phyloP scores from a whole-genome alignment of 2,113 vertebrate species.

The Formicarius rufipectus region DNA sequence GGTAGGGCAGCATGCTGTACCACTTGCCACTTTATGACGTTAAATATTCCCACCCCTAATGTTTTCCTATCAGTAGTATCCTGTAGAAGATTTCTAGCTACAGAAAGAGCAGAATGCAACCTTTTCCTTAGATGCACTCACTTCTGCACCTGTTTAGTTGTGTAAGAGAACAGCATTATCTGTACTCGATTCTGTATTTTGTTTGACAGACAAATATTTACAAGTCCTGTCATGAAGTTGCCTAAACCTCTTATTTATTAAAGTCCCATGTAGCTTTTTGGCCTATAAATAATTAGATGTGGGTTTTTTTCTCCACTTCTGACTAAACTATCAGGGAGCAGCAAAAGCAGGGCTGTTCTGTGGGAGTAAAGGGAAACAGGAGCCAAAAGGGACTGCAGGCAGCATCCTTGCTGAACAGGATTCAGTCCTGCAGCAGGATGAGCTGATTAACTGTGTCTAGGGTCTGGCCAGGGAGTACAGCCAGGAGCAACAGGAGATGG shows the following conservation, averaged over 20 bases:
- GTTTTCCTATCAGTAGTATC: constrained; percentile 26
- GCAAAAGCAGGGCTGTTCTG: background rate
- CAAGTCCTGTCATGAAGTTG: constrained; percentile 6
- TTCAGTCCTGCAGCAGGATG: background rate
- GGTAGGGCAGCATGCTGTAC: background rate
- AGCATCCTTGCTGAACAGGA: background rate
- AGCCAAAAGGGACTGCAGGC: background rate
- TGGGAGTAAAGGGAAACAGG: background rate
- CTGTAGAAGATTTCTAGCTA: constrained; percentile 19
- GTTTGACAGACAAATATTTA: constrained; percentile 61
- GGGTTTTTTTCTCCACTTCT: background rate
- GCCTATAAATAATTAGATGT: background rate
- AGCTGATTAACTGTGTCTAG: background rate
- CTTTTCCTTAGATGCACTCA: constrained; percentile 46
- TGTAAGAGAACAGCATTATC: constrained; percentile 59
- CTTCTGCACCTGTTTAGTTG: constrained; percentile 19
- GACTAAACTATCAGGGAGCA: background rate
- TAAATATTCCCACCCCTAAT: constrained; percentile 30
- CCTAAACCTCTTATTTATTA: constrained; percentile 1
- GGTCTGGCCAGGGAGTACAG: background rate
- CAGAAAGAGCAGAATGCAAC: background rate
- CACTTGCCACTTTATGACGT: constrained; percentile 1
- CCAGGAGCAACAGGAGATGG: background rate
- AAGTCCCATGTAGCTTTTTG: background rate
- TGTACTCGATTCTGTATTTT: constrained; percentile 32